Conservation (phyloP, 2,888 invertebrate species). For the Cerceris rybyensis region DNA sequence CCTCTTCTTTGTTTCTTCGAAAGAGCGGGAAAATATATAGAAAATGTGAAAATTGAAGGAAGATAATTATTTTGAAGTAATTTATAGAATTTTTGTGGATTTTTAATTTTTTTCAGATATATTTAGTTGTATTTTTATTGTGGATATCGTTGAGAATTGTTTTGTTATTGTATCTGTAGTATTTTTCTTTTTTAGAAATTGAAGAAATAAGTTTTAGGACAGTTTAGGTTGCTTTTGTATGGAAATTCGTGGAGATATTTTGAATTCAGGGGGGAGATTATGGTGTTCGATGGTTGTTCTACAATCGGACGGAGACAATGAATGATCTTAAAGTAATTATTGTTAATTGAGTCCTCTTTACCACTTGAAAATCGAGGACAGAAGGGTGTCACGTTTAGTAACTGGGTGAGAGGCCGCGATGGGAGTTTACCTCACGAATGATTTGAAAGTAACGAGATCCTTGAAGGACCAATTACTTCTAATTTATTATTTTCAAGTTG, state of each 20-base stretch:
- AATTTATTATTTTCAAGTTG: too few relatives aligned
- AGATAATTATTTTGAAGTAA: too few relatives aligned
- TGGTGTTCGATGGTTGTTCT: background rate
- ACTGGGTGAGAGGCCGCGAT: constrained; percentile 24
- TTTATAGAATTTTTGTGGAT: too few relatives aligned
- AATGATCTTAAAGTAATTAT: constrained; percentile 48
- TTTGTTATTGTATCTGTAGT: background rate
- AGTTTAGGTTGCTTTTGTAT: background rate
- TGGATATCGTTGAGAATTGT: background rate
- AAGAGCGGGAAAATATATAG: too few relatives aligned
- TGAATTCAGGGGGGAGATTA: background rate
- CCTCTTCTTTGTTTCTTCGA: too few relatives aligned
- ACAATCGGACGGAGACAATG: constrained; percentile 24
- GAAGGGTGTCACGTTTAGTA: constrained; percentile 44
- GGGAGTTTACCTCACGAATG: constrained; percentile 35
- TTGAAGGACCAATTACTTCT: background rate
- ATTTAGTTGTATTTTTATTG: background rate
- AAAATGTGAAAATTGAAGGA: too few relatives aligned
- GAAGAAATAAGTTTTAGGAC: too few relatives aligned
- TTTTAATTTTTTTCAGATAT: background rate
- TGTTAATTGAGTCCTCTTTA: constrained; percentile 37
- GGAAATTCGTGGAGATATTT: background rate
- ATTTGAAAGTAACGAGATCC: constrained; percentile 11
- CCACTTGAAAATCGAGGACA: constrained; percentile 56
- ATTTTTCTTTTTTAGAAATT: too few relatives aligned